Evolutionary conservation across 2,888 invertebrate species (phyloP).

Genomic region (Morpho deidamia): DNA sequence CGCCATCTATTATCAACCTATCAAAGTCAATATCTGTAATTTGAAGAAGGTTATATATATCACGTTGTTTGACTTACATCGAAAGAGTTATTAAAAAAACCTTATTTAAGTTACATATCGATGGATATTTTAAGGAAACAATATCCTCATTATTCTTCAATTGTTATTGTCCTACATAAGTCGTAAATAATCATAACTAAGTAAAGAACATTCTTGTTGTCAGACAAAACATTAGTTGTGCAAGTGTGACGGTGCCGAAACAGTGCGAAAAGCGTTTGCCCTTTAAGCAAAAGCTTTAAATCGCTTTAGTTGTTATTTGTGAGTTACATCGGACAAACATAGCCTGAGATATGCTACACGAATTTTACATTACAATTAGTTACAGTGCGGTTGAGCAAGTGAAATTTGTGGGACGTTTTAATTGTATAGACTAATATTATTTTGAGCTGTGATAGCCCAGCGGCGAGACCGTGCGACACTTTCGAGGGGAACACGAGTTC

Average conservation of each 20-base stretch:
- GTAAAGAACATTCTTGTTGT: background rate
- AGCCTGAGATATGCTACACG: conserved; percentile 5
- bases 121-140: too few species aligned
- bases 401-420: background rate
- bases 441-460: too few species aligned
- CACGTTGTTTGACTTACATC: too few species aligned
- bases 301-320: conserved; percentile 23
- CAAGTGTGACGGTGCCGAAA: conserved; percentile 9
- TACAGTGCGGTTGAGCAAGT: conserved; percentile 8
- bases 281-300: conserved; percentile 23
- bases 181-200: too few species aligned
- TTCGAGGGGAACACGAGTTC: too few species aligned
- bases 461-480: too few species aligned
- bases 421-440: conserved; percentile 3
- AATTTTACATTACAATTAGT: conserved; percentile 22
- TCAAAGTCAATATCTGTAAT: too few species aligned
- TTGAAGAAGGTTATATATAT: too few species aligned
- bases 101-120: too few species aligned
- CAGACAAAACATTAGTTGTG: background rate
- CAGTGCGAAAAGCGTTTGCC: conserved; percentile 17
- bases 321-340: conserved; percentile 11
- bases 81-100: too few species aligned
- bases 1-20: too few species aligned
- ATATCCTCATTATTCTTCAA: too few species aligned
- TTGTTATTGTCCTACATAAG: background rate